These are phyloP conservation scores for Pseudorhombus dupliciocellatus DNA, from an alignment of 2,113 vertebrate species.

Conservation along the genomic window DNA sequence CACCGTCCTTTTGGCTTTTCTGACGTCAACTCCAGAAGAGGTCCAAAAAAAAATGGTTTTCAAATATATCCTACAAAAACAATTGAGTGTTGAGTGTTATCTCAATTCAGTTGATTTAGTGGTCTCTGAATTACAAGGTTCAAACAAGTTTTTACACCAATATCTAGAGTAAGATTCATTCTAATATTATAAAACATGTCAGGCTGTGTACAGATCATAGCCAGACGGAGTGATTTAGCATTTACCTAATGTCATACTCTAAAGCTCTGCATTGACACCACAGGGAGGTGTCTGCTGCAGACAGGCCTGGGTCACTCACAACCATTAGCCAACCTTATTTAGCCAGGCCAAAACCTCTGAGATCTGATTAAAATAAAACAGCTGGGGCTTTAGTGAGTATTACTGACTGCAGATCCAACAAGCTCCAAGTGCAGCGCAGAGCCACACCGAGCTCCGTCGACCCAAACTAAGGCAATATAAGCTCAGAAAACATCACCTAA, in stretches of 20 bases:
- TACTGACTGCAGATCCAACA: constrained; percentile 54
- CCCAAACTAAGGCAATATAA: constrained; percentile 18
- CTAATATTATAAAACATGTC: constrained; percentile 4
- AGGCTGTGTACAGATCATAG: not conserved
- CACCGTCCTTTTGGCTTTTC: too few relatives aligned
- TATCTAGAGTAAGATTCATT: not conserved
- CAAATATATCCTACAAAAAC: too few relatives aligned
- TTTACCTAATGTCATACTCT: constrained; percentile 17
- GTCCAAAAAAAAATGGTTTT: too few relatives aligned
- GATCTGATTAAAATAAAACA: constrained; percentile 81
- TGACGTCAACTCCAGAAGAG: too few relatives aligned
- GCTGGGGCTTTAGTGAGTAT: constrained; percentile 74
- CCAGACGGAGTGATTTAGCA: not conserved
- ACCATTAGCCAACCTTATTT: constrained; percentile 62
- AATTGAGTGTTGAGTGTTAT: too few relatives aligned
- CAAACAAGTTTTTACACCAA: not conserved
- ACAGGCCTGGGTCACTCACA: constrained; percentile 52
- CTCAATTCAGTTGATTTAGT: too few relatives aligned
- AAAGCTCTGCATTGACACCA: constrained; percentile 15
- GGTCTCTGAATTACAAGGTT: not conserved
- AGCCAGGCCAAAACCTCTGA: constrained; percentile 59
- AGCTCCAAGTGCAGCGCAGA: constrained; percentile 23
- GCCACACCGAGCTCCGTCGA: constrained; percentile 30
- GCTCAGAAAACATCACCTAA: constrained; percentile 10
- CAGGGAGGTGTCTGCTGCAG: constrained; percentile 11